Evolutionary conservation across 2,113 vertebrate genomes (phyloP).

Genomic region (Malurus cyaneus): DNA sequence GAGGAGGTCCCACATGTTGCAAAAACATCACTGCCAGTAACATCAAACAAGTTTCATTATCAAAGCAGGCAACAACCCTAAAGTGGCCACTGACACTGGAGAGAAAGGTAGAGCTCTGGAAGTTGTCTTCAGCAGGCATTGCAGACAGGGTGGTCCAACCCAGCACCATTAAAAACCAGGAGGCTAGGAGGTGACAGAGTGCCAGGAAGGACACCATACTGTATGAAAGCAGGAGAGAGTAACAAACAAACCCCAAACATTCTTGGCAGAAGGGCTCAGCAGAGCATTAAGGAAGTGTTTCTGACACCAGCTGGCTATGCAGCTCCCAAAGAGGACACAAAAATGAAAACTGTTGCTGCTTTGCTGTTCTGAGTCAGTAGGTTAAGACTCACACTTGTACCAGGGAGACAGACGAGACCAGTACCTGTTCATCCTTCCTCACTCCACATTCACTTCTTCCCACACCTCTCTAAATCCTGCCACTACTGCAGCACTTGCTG

Average conservation of each 20-base stretch:
- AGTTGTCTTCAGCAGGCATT: neutral
- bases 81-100: neutral
- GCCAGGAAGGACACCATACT: slow-evolving; percentile 47
- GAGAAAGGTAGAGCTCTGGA: neutral
- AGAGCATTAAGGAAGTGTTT: slow-evolving; percentile 1
- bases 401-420: neutral
- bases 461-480: neutral
- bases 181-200: neutral
- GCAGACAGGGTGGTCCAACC: neutral
- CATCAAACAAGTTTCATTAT: neutral
- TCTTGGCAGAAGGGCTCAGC: neutral
- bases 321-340: neutral
- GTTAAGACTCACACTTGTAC: neutral
- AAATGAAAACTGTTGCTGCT: neutral
- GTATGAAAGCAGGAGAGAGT: neutral
- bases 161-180: neutral
- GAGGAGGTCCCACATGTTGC: neutral
- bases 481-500: neutral
- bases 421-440: neutral
- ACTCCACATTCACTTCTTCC: neutral
- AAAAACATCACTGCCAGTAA: neutral
- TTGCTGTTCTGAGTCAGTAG: neutral
- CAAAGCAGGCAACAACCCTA: neutral
- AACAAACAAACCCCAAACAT: slow-evolving; percentile 1
- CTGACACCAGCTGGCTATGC: slow-evolving; percentile 14